Base-by-base conservation (phyloP, 1,140 invertebrate genomes). In the Harlomillsia oculata region DNA sequence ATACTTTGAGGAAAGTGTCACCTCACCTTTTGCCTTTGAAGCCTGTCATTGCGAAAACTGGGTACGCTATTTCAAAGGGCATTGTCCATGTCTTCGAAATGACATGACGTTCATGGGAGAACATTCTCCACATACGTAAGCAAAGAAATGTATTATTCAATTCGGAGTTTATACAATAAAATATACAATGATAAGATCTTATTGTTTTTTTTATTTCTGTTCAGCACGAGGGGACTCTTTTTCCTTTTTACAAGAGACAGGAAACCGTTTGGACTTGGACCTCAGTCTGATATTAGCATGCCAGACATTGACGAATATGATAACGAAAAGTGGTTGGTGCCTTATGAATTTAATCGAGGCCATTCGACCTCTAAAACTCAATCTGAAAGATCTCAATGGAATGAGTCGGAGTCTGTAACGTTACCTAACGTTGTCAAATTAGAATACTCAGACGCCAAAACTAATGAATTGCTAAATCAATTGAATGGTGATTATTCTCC, bases 91-190 rank as follows among this genome's bases (percentile, higher is more conserved):
- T 29, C 28, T 25, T n/a, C 29, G 29, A 6, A 28, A 53, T 25
- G 54, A 56, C n/a, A 50, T 61, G 21, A 50, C 59, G 20, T 61
- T 56, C 26, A 56, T 61, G 53, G 59, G 59, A 5, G 53, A 56
- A 30, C 45, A 48, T 32, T 48, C 45, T 13, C 45, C 45, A 20
- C 45, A 48, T 34, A 21, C 45, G 45, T 48, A 30, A 48, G 45
- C 36, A 14, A 21, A 46, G 23, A 9, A n/a, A n/a, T n/a, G n/a
- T n/a, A n/a, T n/a, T n/a, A n/a, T n/a, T n/a, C n/a, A n/a, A n/a
- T n/a, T n/a, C n/a, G n/a, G n/a, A n/a, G n/a, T n/a, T n/a, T n/a
- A n/a, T n/a, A n/a, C 14, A 49, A 34, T 34, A 11, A 41, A 41
- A 34, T 34, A 34, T 34, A 34, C 8, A 34, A 34, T 34, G 32